Evolutionary conservation across 2,113 vertebrate genomes (phyloP), one percentile per base, ranked within the genome.

Genomic region (Polyodon spathula): DNA sequence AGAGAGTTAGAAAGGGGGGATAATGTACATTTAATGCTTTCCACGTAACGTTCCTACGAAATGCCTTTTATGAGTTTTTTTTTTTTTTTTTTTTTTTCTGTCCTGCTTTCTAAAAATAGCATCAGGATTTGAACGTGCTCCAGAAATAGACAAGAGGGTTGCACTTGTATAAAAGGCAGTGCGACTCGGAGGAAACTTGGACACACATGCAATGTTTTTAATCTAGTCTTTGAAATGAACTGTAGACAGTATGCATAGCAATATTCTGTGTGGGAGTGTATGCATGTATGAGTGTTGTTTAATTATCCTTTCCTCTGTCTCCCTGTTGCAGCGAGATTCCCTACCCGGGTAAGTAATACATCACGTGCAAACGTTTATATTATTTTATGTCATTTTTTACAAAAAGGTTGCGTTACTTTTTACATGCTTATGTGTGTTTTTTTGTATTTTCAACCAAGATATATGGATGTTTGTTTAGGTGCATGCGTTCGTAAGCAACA

Each of bases 101-200:
- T 27, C 87, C 85, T 85, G 85, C 82, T 86, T 87, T 86, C 95
- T 97, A 98, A 97, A 98, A 97, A 98, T 98, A 98, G 95, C 90
- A 91, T 71, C 89, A 86, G 85, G 90, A 88, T 93, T 94, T 94
- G 93, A 95, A 97, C 89, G 89, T 78, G 88, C 84, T 90, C 95
- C 93, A 96, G 90, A 97, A 98, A 97, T 98, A 98, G 93, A 93
- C 89, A 27, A 82, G 89, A 91, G 89, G 86, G 90, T 91, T 90
- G 90, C 89, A 91, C 91, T 92, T 89, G 89, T 92, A 94, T 93
- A 93, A 82, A 95, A 92, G 90, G 86, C 84, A 90, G 88, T 84
- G 86, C 88, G 88, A 90, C 81, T 87, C 90, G 85, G 84, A 89
- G 88, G 88, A 90, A 90, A 90, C 90, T 88, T 93, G 88, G 85